These are phyloP conservation scores for Agelastica alni DNA, from an alignment of 2,888 invertebrate genomes.

Conservation along the genomic window DNA sequence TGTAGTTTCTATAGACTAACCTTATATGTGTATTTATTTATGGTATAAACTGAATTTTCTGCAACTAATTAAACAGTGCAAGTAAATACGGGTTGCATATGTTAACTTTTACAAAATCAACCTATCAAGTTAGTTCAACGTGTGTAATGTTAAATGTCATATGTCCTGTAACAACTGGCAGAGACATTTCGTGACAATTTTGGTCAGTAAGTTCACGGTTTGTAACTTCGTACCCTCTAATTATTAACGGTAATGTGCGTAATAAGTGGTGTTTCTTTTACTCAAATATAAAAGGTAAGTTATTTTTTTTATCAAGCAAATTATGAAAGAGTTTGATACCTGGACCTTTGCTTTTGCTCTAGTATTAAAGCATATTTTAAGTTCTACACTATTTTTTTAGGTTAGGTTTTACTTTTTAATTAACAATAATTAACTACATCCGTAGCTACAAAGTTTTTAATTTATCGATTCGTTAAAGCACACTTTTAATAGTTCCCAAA, in stretches of 20 bases:
- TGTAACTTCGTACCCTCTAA: not conserved
- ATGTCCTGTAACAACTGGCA: no score
- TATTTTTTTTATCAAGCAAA: not conserved
- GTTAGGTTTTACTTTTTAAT: constrained; percentile 16
- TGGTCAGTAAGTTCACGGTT: constrained; percentile 4
- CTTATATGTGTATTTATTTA: no score
- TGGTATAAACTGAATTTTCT: no score
- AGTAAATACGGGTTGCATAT: no score
- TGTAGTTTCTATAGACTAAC: no score
- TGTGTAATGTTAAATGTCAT: no score
- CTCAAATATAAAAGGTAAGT: constrained; percentile 15
- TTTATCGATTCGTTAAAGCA: constrained; percentile 1
- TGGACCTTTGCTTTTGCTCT: constrained; percentile 12
- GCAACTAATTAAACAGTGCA: no score
- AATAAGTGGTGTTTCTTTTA: constrained; percentile 9
- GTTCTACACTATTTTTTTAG: constrained; percentile 9
- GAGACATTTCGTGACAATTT: constrained; percentile 2
- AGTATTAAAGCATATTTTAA: not conserved
- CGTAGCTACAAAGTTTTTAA: not conserved
- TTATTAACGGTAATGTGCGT: constrained; percentile 20
- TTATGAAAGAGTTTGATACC: not conserved
- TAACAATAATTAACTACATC: not conserved
- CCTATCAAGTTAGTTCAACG: no score
- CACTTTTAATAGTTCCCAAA: not conserved
- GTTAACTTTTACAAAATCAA: no score